Base-by-base conservation (phyloP, 2,888 invertebrate species). In the Nemoura dubitans region DNA sequence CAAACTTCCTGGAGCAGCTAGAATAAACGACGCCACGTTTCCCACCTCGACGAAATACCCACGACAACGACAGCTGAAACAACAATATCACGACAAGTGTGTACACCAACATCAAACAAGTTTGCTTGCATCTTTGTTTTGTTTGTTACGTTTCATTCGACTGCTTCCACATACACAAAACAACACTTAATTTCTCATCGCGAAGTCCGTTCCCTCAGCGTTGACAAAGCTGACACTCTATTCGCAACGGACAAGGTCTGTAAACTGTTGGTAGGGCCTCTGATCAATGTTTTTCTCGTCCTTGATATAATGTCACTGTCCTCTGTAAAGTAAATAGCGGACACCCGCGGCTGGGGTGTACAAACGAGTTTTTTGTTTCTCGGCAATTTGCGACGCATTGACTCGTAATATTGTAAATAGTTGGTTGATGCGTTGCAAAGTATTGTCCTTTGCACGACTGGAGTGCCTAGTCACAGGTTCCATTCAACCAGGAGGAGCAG, bases 1-100 rank as follows among this genome's bases (percentile, higher is more conserved):
- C 99, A 90, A 98, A 99, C 94, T 99, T 99, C 94, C 96, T 99
- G 93, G 99, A 99, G 92, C 98, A 98, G 92, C 95, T 99, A 91
- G 98, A 98, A 95, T 98, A 95, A 94, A 90, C 26, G 25, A n/a
- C 42, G 59, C 26, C 84, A 76, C 6, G 7, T 14, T 30, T 21
- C 7, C 83, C 25, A 84, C 29, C 36, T 36, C 36, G 27, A 28
- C 81, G 27, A 81, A 81, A 81, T 29, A 81, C 25, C 81, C 25
- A 30, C 81, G 27, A 28, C 81, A 81, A 81, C 81, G 27, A 81
- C 81, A 81, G 28, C 59, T 7, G 21, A 10, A 59, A 59, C 21
- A 59, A 59, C 59, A 59, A 59, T 3, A 59, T 59, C 14, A 29
- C 28, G 10, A 81, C 28, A 81, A 81, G 30, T 78, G 78, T 78